Evolutionary conservation across 2,888 invertebrate genomes (phyloP), one percentile per base, ranked within the genome.

Genomic region (Diarsia brunnea): DNA sequence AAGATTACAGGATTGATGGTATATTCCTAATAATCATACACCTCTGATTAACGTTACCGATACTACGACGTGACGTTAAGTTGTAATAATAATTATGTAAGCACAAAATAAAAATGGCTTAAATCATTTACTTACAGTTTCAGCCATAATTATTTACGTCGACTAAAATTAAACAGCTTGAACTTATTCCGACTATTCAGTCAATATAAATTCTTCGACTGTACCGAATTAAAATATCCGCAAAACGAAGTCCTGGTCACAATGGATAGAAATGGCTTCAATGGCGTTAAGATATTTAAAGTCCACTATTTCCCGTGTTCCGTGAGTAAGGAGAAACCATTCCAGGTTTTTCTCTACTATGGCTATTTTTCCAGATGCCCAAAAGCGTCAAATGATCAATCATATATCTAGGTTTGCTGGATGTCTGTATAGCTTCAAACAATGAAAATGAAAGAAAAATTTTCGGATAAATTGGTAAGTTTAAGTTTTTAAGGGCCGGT

Each of bases 201-300:
- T 24, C 49, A 75, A 75, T 67, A 75, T 77, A 77, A 77, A 75
- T 75, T 76, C 66, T 58, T 77, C 19, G 16, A 75, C 21, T 27
- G n/a, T 27, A 53, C 4, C 21, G 24, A 4, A 24, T 31, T 16
- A 31, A 65, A 24, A 21, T 0, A 53, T 14, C 1, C 2, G 4
- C 19, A 19, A 38, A 75, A 21, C 19, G 14, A 43, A 19, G 14
- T 61, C 7, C 75, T 16, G 2, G 73, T 21, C 31, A 24, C 38
- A 74, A 24, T 12, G 19, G 19, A 43, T 38, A 47, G 12, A 58
- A 71, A 24, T 58, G 11, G 27, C 0, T 8, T 51, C 2, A 38
- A 73, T 21, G 7, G 14, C 10, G 3, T 58, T 8, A n/a, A 61
- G 4, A n/a, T 74, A 74, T 60, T 73, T 49, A 43, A 10, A 10